These are phyloP conservation scores for Napeogenes inachia DNA, from an alignment of 2,888 invertebrate genomes.

Conservation along the genomic window DNA sequence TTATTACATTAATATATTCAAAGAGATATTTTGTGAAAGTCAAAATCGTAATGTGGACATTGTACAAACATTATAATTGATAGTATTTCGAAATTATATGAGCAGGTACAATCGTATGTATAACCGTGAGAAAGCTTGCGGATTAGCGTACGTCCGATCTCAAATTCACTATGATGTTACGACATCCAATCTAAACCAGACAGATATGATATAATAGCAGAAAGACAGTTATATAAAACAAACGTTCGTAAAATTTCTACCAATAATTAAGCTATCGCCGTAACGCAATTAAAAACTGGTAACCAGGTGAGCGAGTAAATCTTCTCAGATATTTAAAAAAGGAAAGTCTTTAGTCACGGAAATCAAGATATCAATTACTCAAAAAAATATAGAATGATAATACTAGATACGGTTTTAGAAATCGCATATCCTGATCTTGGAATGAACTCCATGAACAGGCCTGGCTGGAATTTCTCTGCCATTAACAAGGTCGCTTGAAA, in stretches of 20 bases:
- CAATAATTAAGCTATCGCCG: slow-evolving; percentile 45
- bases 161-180: neutral
- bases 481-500: slow-evolving; percentile 70
- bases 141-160: neutral
- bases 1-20: too few relatives aligned
- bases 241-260: slow-evolving; percentile 36
- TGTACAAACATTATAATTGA: too few relatives aligned
- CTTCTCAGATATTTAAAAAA: slow-evolving; percentile 44
- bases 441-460: slow-evolving; percentile 16
- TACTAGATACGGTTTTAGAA: slow-evolving; percentile 16
- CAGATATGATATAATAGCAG: slow-evolving; percentile 40
- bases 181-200: neutral
- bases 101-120: too few relatives aligned
- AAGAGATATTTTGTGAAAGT: too few relatives aligned
- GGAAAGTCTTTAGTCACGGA: slow-evolving; percentile 47
- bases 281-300: slow-evolving; percentile 50
- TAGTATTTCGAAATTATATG: too few relatives aligned
- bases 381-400: too few relatives aligned
- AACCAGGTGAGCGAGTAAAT: slow-evolving; percentile 14
- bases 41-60: too few relatives aligned
- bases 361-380: slow-evolving; percentile 12
- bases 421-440: slow-evolving; percentile 20
- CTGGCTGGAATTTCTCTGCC: slow-evolving; percentile 53
- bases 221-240: slow-evolving; percentile 51
- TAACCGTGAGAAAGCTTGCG: neutral